These are phyloP conservation scores for Gastrophysa polygoni DNA, from an alignment of 2,888 invertebrate species.

Conservation along the genomic window DNA sequence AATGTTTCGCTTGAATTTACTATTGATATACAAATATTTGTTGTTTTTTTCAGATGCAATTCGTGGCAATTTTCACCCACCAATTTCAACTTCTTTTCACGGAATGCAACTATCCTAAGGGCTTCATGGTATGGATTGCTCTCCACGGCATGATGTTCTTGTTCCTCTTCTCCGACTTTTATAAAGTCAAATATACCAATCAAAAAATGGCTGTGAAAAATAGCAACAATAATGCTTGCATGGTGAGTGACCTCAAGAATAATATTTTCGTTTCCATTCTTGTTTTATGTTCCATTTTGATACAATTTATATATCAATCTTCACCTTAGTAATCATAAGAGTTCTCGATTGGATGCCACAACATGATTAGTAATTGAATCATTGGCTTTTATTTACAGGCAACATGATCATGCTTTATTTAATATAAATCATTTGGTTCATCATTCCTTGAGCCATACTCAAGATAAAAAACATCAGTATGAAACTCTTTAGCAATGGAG, in stretches of 20 bases:
- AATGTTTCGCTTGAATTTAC: neutral
- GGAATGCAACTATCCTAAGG: slow-evolving; percentile 90
- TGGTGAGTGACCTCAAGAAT: slow-evolving; percentile 64
- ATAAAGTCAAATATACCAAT: slow-evolving; percentile 78
- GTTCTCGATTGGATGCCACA: no score
- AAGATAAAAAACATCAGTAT: no score
- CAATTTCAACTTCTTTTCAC: slow-evolving; percentile 90
- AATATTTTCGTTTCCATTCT: no score
- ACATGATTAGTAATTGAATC: no score
- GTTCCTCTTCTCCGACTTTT: slow-evolving; percentile 93
- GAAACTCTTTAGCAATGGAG: no score
- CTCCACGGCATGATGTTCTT: slow-evolving; percentile 93
- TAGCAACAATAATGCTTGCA: slow-evolving; percentile 65
- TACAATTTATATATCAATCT: no score
- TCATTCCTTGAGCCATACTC: no score
- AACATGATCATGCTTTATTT: no score
- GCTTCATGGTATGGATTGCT: slow-evolving; percentile 93
- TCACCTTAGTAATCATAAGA: no score
- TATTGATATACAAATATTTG: neutral
- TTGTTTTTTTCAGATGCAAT: slow-evolving; percentile 75
- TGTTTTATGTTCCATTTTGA: no score
- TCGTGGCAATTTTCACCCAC: slow-evolving; percentile 88
- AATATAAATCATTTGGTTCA: no score
- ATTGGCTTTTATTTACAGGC: no score
- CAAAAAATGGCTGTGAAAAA: slow-evolving; percentile 49